These are phyloP conservation scores for Rousettus leschenaultii DNA, from an alignment of 2,113 vertebrate genomes.

Conservation along the genomic window DNA sequence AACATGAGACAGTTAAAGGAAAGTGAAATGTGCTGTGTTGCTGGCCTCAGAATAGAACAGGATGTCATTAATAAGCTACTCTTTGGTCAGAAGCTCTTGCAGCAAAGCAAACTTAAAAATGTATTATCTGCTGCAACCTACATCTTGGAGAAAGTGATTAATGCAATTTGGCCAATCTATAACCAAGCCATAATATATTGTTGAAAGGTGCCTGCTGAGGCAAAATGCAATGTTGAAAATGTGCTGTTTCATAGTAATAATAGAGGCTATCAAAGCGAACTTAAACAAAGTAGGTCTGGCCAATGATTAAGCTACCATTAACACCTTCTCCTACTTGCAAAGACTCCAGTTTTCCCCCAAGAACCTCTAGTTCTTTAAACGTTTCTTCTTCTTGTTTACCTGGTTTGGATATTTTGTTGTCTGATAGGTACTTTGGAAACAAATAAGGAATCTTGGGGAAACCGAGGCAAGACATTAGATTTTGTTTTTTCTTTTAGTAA, in stretches of 20 bases:
- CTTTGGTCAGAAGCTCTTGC: constrained; percentile 50
- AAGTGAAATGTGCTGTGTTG: neutral
- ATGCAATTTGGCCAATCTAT: constrained; percentile 55
- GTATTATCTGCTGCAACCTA: constrained; percentile 57
- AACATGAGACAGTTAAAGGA: neutral
- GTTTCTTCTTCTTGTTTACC: neutral
- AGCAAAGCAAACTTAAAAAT: constrained; percentile 64
- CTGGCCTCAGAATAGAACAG: neutral
- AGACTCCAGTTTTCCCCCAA: neutral
- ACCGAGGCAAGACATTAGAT: neutral
- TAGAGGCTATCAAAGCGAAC: constrained; percentile 2
- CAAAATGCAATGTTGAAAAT: constrained; percentile 58
- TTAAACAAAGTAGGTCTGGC: neutral
- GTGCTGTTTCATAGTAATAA: constrained; percentile 39
- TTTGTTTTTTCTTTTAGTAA: constrained; percentile 11
- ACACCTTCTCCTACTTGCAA: constrained; percentile 11
- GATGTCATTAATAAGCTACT: neutral
- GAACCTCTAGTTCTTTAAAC: neutral
- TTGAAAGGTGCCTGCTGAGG: constrained; percentile 49
- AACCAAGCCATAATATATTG: constrained; percentile 64
- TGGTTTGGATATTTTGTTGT: neutral
- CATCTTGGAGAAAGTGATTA: constrained; percentile 73
- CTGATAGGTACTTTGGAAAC: neutral
- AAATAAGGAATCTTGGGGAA: neutral
- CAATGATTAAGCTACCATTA: constrained; percentile 4